Evolutionary conservation across 2,797 vertebrate species (phyloP).

Genomic region (Tenualosa thibaudeaui): DNA sequence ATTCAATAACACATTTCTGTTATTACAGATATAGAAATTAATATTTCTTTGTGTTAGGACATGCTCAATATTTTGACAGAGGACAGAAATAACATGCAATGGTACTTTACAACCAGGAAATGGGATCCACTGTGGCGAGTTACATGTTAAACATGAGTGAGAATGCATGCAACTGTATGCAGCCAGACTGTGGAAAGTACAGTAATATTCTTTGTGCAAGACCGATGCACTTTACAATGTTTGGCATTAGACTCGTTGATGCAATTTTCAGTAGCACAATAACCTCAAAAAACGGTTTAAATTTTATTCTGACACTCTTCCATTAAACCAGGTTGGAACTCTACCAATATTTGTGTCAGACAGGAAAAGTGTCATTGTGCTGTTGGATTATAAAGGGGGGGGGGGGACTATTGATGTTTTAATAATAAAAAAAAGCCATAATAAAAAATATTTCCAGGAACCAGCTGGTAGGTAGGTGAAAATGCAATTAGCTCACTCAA

Average conservation of each 20-base stretch:
- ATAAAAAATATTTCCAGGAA: slow-evolving; percentile 73
- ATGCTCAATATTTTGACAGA: slow-evolving; percentile 44
- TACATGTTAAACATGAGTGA: slow-evolving; percentile 50
- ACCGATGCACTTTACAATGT: background rate
- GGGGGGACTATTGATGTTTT: slow-evolving; percentile 10
- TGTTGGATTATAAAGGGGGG: slow-evolving; percentile 34
- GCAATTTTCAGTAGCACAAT: slow-evolving; percentile 21
- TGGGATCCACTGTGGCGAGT: slow-evolving; percentile 54
- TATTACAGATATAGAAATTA: slow-evolving; percentile 43
- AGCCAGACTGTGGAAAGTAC: slow-evolving; percentile 6
- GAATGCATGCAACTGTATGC: slow-evolving; percentile 55
- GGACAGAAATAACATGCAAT: slow-evolving; percentile 65
- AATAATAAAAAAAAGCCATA: slow-evolving; percentile 39
- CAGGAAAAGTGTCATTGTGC: slow-evolving; percentile 51
- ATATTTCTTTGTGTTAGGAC: slow-evolving; percentile 38
- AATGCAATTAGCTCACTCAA: slow-evolving; percentile 55
- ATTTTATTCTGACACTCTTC: slow-evolving; percentile 3
- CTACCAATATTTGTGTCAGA: background rate
- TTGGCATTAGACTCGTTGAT: slow-evolving; percentile 19
- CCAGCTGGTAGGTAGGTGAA: slow-evolving; percentile 75
- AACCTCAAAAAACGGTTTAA: slow-evolving; percentile 19
- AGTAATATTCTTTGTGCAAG: background rate
- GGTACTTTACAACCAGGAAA: slow-evolving; percentile 50
- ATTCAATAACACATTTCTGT: slow-evolving; percentile 29
- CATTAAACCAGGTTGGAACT: slow-evolving; percentile 16